Conservation (phyloP, 2,797 vertebrate species). For the Eutrigla gurnardus region DNA sequence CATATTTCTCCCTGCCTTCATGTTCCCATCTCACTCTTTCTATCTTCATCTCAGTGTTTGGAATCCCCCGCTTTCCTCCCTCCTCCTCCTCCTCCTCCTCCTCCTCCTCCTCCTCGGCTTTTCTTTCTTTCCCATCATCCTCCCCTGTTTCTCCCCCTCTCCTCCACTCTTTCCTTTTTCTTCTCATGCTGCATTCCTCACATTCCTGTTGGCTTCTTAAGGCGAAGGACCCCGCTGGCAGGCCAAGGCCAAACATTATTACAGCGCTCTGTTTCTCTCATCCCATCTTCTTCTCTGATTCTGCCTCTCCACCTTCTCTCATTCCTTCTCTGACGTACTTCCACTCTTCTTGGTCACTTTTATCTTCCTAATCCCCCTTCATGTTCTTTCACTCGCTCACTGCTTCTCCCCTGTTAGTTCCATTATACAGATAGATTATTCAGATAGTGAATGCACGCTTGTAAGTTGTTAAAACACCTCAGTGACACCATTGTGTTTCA, state of each 20-base stretch:
- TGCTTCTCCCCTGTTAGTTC: slow-evolving; percentile 21
- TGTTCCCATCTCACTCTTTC: slow-evolving; percentile 40
- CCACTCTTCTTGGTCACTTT: not conserved
- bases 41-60: slow-evolving; percentile 42
- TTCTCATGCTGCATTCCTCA: slow-evolving; percentile 81
- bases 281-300: slow-evolving; percentile 22
- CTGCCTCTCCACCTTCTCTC: slow-evolving; percentile 16
- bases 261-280: slow-evolving; percentile 56
- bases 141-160: slow-evolving; percentile 59
- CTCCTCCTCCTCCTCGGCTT: slow-evolving; percentile 32
- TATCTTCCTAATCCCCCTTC: not conserved
- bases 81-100: slow-evolving; percentile 19
- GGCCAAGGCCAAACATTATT: slow-evolving; percentile 81
- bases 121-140: slow-evolving; percentile 59
- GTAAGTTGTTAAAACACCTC: slow-evolving; percentile 38
- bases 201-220: slow-evolving; percentile 84
- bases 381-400: slow-evolving; percentile 3
- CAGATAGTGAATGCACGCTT: slow-evolving; percentile 20
- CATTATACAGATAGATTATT: slow-evolving; percentile 32
- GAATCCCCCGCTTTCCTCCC: slow-evolving; percentile 32
- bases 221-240: slow-evolving; percentile 82
- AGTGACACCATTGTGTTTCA: slow-evolving; percentile 43
- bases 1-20: slow-evolving; percentile 54
- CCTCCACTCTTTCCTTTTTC: slow-evolving; percentile 70
- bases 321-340: not conserved